A percentile compares a stretch with the other conserved stretches of the same genome.
These are phyloP conservation scores for Battus philenor DNA, from an alignment of 1,140 invertebrate genomes.

Conservation along the genomic window DNA sequence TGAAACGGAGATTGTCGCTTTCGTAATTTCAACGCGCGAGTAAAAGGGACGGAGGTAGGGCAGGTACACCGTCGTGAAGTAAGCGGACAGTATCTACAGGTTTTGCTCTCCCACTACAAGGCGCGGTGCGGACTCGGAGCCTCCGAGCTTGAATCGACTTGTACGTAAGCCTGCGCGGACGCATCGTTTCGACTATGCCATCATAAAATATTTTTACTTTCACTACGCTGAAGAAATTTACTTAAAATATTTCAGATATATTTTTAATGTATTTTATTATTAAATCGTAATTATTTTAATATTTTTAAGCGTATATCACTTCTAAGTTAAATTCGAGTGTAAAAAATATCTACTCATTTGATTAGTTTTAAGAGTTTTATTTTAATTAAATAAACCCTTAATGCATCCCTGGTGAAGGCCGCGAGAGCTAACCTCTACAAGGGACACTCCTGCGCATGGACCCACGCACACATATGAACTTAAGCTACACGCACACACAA, in stretches of 20 bases:
- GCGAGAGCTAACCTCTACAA: constrained; percentile 47
- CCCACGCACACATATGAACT: constrained; percentile 33
- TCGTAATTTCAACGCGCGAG: constrained; percentile 27
- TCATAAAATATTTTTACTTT: too few relatives aligned
- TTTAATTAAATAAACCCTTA: constrained; percentile 45
- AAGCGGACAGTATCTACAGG: constrained; percentile 72
- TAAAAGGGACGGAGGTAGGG: constrained; percentile 55
- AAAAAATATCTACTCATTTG: too few relatives aligned
- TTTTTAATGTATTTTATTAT: too few relatives aligned
- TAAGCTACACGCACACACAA: constrained; percentile 19
- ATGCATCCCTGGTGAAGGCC: constrained; percentile 72
- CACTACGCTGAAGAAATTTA: too few relatives aligned
- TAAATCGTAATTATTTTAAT: too few relatives aligned
- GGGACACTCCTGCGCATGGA: constrained; percentile 55
- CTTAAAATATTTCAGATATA: too few relatives aligned
- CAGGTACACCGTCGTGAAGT: constrained; percentile 67
- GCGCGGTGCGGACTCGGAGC: constrained; percentile 55
- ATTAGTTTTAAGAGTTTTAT: too few relatives aligned
- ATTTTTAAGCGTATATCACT: too few relatives aligned
- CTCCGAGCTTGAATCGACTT: constrained; percentile 54
- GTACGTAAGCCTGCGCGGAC: constrained; percentile 6
- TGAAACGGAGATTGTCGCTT: constrained; percentile 52
- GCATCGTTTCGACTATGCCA: too few relatives aligned
- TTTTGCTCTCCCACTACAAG: constrained; percentile 74
- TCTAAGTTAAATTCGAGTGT: too few relatives aligned